Conservation (phyloP, 2,797 vertebrate species). For the Chrysocyon brachyurus region DNA sequence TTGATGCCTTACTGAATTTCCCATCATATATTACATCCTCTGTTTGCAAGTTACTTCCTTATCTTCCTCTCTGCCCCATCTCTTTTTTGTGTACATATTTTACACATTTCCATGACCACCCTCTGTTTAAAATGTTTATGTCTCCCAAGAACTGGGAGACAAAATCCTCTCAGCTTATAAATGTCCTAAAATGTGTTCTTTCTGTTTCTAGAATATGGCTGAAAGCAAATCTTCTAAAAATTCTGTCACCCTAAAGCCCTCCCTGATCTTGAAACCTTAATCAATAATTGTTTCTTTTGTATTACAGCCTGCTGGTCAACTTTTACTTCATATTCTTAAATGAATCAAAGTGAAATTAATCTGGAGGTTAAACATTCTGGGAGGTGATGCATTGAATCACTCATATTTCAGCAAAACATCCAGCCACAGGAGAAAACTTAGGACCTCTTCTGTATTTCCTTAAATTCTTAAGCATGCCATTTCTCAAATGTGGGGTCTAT, state of each 20-base stretch:
- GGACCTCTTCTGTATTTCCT: neutral
- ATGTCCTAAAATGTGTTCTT: constrained; percentile 9
- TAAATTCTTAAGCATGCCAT: neutral
- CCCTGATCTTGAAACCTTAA: neutral
- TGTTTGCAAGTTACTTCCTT: neutral
- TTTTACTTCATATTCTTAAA: neutral
- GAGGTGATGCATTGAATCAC: neutral
- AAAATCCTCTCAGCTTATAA: neutral
- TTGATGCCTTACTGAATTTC: neutral
- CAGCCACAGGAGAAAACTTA: neutral
- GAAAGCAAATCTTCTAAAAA: constrained; percentile 3
- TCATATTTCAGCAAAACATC: neutral
- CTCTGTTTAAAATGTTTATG: neutral
- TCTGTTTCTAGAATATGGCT: neutral
- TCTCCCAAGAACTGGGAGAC: neutral
- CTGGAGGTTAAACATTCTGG: neutral
- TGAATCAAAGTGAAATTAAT: neutral
- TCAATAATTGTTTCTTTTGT: neutral
- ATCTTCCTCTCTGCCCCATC: neutral
- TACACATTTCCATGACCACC: neutral
- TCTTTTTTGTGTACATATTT: neutral
- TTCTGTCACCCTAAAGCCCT: neutral
- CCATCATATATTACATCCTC: neutral
- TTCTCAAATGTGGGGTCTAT: neutral
- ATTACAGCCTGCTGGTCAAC: neutral